These are phyloP conservation scores for Magallana nippona DNA, from an alignment of 2,888 invertebrate species.

Conservation along the genomic window DNA sequence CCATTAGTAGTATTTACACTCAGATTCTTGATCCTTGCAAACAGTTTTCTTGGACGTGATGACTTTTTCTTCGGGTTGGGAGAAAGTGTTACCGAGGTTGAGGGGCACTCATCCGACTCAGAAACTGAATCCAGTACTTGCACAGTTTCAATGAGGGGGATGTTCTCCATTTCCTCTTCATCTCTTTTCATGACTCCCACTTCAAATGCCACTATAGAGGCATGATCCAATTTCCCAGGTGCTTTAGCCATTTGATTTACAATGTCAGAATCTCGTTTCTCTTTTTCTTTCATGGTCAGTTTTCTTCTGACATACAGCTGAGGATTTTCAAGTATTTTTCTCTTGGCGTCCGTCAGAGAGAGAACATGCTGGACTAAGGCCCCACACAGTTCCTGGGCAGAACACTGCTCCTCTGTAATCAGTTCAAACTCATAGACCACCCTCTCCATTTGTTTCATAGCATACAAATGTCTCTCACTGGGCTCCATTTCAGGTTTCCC, in stretches of 20 bases:
- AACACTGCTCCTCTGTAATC: conserved; percentile 76
- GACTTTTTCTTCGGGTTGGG: conserved; percentile 58
- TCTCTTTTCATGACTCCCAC: conserved; percentile 81
- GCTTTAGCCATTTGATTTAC: conserved; percentile 88
- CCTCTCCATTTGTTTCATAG: conserved; percentile 83
- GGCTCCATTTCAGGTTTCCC: conserved; percentile 78
- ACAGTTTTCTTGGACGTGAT: conserved; percentile 71
- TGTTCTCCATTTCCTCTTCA: conserved; percentile 68
- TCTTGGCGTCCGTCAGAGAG: conserved; percentile 88
- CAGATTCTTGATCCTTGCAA: conserved; percentile 67
- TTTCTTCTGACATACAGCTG: conserved; percentile 74
- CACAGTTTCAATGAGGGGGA: conserved; percentile 56
- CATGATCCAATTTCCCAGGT: conserved; percentile 94
- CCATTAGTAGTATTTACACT: conserved; percentile 59
- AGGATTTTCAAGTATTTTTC: conserved; percentile 89
- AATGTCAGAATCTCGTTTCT: conserved; percentile 80
- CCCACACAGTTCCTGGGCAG: conserved; percentile 79
- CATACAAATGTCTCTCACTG: conserved; percentile 88
- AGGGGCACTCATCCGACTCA: conserved; percentile 38
- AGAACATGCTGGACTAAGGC: conserved; percentile 78
- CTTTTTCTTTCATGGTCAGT: conserved; percentile 74
- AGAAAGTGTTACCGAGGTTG: conserved; percentile 76
- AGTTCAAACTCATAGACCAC: conserved; percentile 79
- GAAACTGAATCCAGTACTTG: conserved; percentile 35
- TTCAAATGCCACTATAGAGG: conserved; percentile 90